A percentile compares a stretch with the other conserved stretches of the same genome.
Evolutionary conservation across 2,888 invertebrate genomes (phyloP).

Genomic region (Lepidonotus clava): DNA sequence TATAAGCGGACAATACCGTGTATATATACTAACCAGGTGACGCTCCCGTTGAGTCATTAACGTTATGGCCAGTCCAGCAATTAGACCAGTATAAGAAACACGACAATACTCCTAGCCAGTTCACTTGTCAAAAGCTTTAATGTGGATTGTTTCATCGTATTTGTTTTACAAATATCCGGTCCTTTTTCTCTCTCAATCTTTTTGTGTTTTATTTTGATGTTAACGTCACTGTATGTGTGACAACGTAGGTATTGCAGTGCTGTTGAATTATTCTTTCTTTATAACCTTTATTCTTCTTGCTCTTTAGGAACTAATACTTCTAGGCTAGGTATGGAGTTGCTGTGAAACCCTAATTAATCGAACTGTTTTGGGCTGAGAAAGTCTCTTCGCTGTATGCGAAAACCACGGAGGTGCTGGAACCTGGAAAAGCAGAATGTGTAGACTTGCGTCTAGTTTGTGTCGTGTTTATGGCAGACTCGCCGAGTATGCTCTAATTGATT

Average conservation of each 20-base stretch:
- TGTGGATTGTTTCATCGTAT: neutral
- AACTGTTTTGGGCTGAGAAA: constrained; percentile 1
- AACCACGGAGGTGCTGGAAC: constrained; percentile 6
- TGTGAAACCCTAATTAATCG: neutral
- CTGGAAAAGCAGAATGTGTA: neutral
- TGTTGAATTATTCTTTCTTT: constrained; percentile 8
- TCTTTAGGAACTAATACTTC: neutral
- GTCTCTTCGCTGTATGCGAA: constrained; percentile 9
- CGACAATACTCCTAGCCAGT: neutral
- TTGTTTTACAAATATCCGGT: neutral
- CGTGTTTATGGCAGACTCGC: neutral
- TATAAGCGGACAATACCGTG: neutral
- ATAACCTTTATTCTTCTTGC: constrained; percentile 10
- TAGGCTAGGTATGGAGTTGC: constrained; percentile 28
- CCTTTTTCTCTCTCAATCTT: neutral
- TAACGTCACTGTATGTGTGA: neutral
- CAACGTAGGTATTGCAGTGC: constrained; percentile 18
- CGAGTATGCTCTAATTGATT: constrained; percentile 10
- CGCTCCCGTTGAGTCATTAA: neutral
- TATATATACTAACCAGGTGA: neutral
- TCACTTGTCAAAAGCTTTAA: neutral
- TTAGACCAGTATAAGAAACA: neutral
- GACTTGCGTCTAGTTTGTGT: constrained; percentile 23
- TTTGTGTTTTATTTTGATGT: neutral
- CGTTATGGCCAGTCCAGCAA: neutral